phyloP scores from a whole-genome alignment of 1,140 invertebrate genomes.

The Phortica variegata region DNA sequence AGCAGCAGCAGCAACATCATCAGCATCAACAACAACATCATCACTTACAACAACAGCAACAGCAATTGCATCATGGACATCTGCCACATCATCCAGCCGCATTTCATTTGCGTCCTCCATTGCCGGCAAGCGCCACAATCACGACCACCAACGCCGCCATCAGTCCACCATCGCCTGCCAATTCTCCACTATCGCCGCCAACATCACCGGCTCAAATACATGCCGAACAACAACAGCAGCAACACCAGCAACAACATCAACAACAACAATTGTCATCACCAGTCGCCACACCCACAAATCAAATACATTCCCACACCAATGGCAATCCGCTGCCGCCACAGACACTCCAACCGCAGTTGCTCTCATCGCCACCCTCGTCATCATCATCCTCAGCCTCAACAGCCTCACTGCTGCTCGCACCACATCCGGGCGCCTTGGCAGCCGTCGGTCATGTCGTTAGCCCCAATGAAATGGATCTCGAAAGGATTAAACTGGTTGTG shows the following conservation, averaged over 20 bases:
- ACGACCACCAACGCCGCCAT: conserved; percentile 18
- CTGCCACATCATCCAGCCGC: conserved; percentile 18
- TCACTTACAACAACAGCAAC: conserved; percentile 24
- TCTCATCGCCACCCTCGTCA: conserved; percentile 25
- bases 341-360: conserved; percentile 6
- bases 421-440: neutral
- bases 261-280: conserved; percentile 15
- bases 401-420: conserved; percentile 4
- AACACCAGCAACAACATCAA: conserved; percentile 29
- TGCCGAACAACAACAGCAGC: conserved; percentile 15
- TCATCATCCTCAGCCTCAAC: conserved; percentile 3
- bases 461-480: conserved; percentile 46
- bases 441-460: conserved; percentile 5
- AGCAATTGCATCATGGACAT: conserved; percentile 13
- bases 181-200: conserved; percentile 47
- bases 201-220: conserved; percentile 29
- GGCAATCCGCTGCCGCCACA: conserved; percentile 1
- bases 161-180: conserved; percentile 40
- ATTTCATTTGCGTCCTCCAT: conserved; percentile 36
- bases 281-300: conserved; percentile 17
- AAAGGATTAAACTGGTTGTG: conserved; percentile 53
- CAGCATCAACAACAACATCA: conserved; percentile 17
- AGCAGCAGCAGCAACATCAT: conserved; percentile 27
- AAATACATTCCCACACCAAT: conserved; percentile 19
- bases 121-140: conserved; percentile 5